Evolutionary conservation across 1,140 invertebrate species (phyloP).

Genomic region (Melanaphis sacchari): DNA sequence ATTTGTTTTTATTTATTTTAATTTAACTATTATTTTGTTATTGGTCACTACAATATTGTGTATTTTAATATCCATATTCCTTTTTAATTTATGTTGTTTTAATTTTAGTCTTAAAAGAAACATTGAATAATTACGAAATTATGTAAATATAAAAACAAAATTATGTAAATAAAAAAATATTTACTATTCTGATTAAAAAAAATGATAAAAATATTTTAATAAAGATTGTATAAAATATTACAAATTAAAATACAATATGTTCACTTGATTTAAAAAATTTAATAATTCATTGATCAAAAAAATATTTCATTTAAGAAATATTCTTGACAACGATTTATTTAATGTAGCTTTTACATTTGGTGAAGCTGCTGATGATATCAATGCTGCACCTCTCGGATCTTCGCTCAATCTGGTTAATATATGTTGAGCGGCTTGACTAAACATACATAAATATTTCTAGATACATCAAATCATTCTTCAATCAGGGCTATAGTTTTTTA

Average conservation of each 20-base stretch:
- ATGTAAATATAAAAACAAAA: constrained; percentile 15
- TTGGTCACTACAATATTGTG: background rate
- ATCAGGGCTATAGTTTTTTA: background rate
- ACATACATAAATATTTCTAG: background rate
- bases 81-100: background rate
- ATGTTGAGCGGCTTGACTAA: constrained; percentile 52
- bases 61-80: background rate
- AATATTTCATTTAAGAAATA: constrained; percentile 57
- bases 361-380: constrained; percentile 47
- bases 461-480: background rate
- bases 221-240: constrained; percentile 38
- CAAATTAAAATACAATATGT: background rate
- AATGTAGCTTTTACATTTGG: constrained; percentile 51
- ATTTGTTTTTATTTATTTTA: constrained; percentile 20
- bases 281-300: constrained; percentile 45
- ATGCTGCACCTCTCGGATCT: constrained; percentile 47
- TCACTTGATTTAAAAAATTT: background rate
- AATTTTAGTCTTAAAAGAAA: background rate
- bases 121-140: background rate
- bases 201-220: constrained; percentile 46
- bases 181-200: background rate
- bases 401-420: constrained; percentile 46
- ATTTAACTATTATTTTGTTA: constrained; percentile 10
- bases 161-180: constrained; percentile 33
- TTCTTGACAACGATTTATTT: constrained; percentile 55